Percentiles rank a stretch among this genome's conserved stretches.
Evolutionary conservation across 1,140 invertebrate genomes (phyloP).

Genomic region (Matsumurasca onukii): DNA sequence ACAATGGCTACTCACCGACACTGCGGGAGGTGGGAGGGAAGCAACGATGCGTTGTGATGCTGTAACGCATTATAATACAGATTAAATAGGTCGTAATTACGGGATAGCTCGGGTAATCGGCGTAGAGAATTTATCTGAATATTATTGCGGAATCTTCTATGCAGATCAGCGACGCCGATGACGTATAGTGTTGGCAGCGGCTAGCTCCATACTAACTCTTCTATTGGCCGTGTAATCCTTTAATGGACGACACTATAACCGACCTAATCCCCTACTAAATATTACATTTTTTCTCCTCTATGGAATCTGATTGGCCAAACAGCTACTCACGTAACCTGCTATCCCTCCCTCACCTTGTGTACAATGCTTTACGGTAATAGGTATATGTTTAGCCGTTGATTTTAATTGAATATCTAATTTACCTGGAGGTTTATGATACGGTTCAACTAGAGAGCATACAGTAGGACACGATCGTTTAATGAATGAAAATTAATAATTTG

Average conservation of each 20-base stretch:
- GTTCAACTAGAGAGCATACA: no score
- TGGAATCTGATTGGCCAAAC: neutral
- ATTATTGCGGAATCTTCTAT: constrained; percentile 23
- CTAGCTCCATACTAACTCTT: neutral
- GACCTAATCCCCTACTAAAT: constrained; percentile 22
- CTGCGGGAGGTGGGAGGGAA: no score
- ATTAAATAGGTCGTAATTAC: constrained; percentile 1
- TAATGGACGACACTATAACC: constrained; percentile 17
- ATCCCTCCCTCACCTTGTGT: neutral
- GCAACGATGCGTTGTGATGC: no score
- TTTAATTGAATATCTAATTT: no score
- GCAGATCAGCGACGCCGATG: constrained; percentile 13
- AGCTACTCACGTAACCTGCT: neutral
- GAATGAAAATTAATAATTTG: no score
- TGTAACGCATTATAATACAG: no score
- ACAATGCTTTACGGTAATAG: neutral
- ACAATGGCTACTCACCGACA: no score
- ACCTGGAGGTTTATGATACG: no score
- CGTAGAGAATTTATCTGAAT: neutral
- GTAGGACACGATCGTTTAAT: no score
- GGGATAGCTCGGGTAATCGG: neutral
- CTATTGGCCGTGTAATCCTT: constrained; percentile 23
- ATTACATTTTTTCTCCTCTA: neutral
- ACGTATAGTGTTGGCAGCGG: constrained; percentile 11
- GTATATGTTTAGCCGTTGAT: no score